Base-by-base conservation (phyloP, 2,113 vertebrate genomes). In the Pholis gunnellus region DNA sequence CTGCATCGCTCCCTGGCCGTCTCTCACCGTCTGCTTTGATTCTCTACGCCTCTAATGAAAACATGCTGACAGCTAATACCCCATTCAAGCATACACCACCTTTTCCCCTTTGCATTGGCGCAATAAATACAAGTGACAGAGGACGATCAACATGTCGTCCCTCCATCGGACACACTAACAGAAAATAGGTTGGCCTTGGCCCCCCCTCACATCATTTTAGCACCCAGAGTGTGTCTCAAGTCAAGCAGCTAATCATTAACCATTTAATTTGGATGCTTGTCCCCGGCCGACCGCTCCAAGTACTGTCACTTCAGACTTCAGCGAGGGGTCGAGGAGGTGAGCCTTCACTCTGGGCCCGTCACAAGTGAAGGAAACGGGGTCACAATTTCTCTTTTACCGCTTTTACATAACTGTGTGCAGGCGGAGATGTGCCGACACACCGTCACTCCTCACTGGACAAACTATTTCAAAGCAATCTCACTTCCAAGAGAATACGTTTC, bases 21-120 rank as follows among this genome's bases (percentile, higher is more conserved):
- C 84, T 90, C 81, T 86, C 87, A 84, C 57, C 72, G 71, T 90
- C 88, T 86, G 78, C 85, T 93, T 93, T 83, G 84, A 95, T 92
- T 93, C 89, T 82, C 83, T 82, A 50, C n/a, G 79, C 78, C 50
- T 85, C 87, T 90, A 93, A 93, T 88, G 88, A 94, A 92, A 93
- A 89, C 89, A 83, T 14, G 90, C 78, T 86, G 90, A 94, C 90
- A 92, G 93, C 89, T 88, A 92, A 93, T 89, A 87, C 72, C 75
- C 63, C 56, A 14, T 86, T 87, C 69, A 88, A 87, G 89, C 90
- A 85, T 88, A 85, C 78, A 85, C 82, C 80, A 69, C 84, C 50
- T 81, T 85, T 86, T 85, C 56, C 86, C 86, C 67, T 89, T 81
- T 56, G 78, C 75, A 75, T 89, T 59, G 66, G 64, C 69, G 84